Base-by-base conservation (phyloP, 1,140 invertebrate genomes). In the Armadillidium nasatum region DNA sequence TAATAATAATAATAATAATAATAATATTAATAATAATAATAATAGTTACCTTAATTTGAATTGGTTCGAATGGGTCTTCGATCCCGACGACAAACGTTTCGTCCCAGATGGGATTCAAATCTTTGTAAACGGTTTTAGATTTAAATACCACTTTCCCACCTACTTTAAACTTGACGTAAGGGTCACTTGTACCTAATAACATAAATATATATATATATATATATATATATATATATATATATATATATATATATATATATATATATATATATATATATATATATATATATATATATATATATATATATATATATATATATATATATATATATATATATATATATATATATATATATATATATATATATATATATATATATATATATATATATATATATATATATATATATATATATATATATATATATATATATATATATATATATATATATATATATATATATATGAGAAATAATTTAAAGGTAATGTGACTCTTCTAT, bases 131-230 rank as follows among this genome's bases (percentile, higher is more conserved):
- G 74, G 93, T 96, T 85, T 94, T 91, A 79, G 94, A 95, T 86
- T 98, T 97, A 87, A 97, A 94, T 76, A 97, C 89, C 80, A 98
- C 88, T 60, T 92, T 88, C 54, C 94, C 93, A 22, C 90, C 91
- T 69, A 92, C 88, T 87, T 96, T 96, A 85, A 99, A 97, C 88
- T 99, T 99, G 71, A 98, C 96, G 85, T 98, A 99, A 11, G 97
- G 96, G 88, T 99, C 97, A 85, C 95, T 98, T 46, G 94, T 92
- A 78, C 95, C 96, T 95, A 87, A n/a, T n/a, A n/a, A n/a, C n/a
- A n/a, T n/a, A n/a, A n/a, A n/a, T n/a, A n/a, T n/a, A n/a, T n/a
- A n/a, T n/a, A n/a, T n/a, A n/a, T n/a, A n/a, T n/a, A n/a, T 84
- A 54, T 19, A 66, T 4, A 73, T 19, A 22, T n/a, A n/a, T n/a